These are phyloP conservation scores for Allygus modestus DNA, from an alignment of 2,888 invertebrate genomes.

Conservation along the genomic window DNA sequence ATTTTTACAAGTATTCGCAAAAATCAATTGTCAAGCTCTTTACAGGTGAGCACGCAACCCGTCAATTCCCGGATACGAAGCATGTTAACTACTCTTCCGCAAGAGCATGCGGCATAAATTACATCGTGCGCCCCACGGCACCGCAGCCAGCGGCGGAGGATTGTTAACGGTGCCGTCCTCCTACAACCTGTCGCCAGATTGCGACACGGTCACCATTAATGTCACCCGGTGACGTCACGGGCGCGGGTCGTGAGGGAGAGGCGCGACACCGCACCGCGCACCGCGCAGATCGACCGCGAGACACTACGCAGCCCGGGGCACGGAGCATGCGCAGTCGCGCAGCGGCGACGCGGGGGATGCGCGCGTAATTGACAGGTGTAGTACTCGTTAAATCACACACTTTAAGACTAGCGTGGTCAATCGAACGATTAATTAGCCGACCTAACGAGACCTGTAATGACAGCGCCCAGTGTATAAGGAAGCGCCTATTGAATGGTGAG, in stretches of 20 bases:
- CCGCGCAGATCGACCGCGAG: background rate
- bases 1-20: too few species aligned
- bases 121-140: slow-evolving; percentile 1
- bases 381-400: slow-evolving; percentile 53
- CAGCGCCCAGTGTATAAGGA: slow-evolving; percentile 60
- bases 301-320: background rate
- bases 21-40: too few species aligned
- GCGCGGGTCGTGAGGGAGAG: background rate
- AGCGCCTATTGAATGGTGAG: slow-evolving; percentile 59
- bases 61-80: slow-evolving; percentile 27
- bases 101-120: slow-evolving; percentile 30
- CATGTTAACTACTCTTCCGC: slow-evolving; percentile 25
- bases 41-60: background rate
- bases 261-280: background rate
- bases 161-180: slow-evolving; percentile 43
- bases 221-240: slow-evolving; percentile 27
- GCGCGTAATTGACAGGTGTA: slow-evolving; percentile 59
- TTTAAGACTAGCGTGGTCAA: slow-evolving; percentile 55
- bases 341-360: slow-evolving; percentile 8
- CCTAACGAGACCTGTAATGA: slow-evolving; percentile 49
- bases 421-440: slow-evolving; percentile 52
- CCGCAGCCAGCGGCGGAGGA: background rate
- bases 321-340: background rate
- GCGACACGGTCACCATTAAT: slow-evolving; percentile 54
- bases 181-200: slow-evolving; percentile 52